Conservation (phyloP, 2,113 vertebrate species). For the Tragelaphus imberbis region DNA sequence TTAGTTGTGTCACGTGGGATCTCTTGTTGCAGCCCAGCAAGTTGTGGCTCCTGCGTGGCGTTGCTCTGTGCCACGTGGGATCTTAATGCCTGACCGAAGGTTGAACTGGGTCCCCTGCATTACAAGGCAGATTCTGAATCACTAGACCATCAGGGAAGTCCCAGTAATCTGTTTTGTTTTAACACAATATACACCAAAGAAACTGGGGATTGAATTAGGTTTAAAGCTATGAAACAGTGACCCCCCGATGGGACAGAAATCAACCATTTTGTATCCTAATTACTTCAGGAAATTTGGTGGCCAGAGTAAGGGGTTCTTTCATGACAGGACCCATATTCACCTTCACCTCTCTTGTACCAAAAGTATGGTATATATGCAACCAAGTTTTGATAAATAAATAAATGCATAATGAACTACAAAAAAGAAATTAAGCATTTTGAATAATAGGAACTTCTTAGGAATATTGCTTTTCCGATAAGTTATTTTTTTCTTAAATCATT, state of each 20-base stretch:
- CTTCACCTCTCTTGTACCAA: neutral
- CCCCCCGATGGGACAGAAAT: neutral
- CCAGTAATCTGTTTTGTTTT: neutral
- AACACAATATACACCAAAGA: neutral
- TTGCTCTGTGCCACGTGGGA: neutral
- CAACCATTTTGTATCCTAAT: neutral
- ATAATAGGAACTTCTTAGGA: neutral
- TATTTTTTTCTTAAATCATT: neutral
- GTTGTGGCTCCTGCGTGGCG: fast-evolving
- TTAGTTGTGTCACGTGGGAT: fast-evolving
- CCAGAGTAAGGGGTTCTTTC: neutral
- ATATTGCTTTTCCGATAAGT: neutral
- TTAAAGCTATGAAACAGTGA: neutral
- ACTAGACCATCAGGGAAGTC: neutral
- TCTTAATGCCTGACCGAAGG: neutral
- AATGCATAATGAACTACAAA: neutral
- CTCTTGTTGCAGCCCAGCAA: neutral
- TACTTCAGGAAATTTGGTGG: neutral
- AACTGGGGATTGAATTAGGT: neutral
- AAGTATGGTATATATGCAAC: neutral
- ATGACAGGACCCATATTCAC: neutral
- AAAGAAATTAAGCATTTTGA: neutral
- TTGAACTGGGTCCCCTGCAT: neutral
- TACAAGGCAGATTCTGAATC: neutral
- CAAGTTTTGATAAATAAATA: neutral